Base-by-base conservation (phyloP, 2,113 vertebrate species). In the Onychorhynchus coronatus region DNA sequence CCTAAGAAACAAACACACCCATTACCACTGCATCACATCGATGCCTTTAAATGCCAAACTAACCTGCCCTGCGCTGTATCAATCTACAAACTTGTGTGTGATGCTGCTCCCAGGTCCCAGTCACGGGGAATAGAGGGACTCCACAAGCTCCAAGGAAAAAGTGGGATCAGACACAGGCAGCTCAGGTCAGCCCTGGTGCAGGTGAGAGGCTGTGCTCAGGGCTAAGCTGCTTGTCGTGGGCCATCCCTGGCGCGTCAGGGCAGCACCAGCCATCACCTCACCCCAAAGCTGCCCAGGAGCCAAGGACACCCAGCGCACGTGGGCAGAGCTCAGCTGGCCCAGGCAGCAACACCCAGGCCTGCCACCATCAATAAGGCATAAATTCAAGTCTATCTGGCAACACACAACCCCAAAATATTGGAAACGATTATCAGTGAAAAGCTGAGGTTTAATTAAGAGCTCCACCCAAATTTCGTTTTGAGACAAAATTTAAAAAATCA, bases 61-160 rank as follows among this genome's bases (percentile, higher is more conserved):
- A 12, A 53, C 8, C 12, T 65, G 33, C 10, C 49, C 58, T 46
- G 28, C 0, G 1, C 21, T 9, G 15, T 4, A 12, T 4, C 47
- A 14, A 3, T 1, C 44, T 17, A 46, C 41, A 44, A 61, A 41
- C 21, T 8, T 4, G 31, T 0, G 13, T 0, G 0, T 50, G 67
- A 72, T 20, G 14, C 9, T 10, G 2, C 23, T 3, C 3, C 3
- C 1, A 82, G 18, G 28, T 37, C 16, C 13, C 31, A 2, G 0
- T 1, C 4, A 9, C 0, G 4, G 59, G 1, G 13, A 49, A 66
- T 1, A 66, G 46, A n/a, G 1, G 20, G 39, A 74, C 24, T 50
- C 23, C 13, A 44, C 7, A 37, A 19, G 24, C 31, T 22, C 63
- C 4, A 3, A 33, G 33, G 25, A n/a, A 47, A 73, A 77, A 61